Evolutionary conservation across 30 jellyfish, hydroid and myxozoan genomes (phyloP).

Genomic region (Aurelia coerulea): DNA sequence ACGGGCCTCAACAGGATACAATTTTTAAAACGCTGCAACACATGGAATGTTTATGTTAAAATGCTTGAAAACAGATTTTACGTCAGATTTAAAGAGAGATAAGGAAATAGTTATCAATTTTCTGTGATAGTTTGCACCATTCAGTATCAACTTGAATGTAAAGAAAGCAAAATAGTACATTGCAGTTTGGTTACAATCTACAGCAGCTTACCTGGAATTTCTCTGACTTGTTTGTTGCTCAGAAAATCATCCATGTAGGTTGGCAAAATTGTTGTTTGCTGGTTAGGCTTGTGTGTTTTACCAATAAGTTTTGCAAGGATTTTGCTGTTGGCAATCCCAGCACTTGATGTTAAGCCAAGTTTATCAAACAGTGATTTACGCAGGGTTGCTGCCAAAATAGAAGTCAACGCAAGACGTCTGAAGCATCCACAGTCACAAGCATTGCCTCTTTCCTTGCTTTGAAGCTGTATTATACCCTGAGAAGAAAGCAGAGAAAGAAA

Average conservation of each 20-base stretch:
- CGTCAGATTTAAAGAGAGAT: no score
- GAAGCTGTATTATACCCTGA: slow-evolving; percentile 21
- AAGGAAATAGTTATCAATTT: no score
- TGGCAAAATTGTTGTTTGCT: slow-evolving; percentile 81
- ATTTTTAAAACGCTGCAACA: no score
- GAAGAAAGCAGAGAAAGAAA: neutral
- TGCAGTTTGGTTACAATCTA: no score
- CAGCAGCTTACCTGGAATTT: slow-evolving; percentile 60
- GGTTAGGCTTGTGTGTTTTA: slow-evolving; percentile 83
- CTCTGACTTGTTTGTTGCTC: slow-evolving; percentile 32
- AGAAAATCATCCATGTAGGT: slow-evolving; percentile 53
- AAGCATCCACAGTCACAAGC: slow-evolving; percentile 76
- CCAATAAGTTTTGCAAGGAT: slow-evolving; percentile 83
- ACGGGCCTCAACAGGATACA: no score
- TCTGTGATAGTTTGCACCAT: no score
- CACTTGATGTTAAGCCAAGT: slow-evolving; percentile 76
- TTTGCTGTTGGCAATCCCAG: slow-evolving; percentile 77
- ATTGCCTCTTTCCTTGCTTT: slow-evolving; percentile 6
- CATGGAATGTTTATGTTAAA: no score
- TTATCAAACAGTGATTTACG: slow-evolving; percentile 43
- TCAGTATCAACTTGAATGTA: no score
- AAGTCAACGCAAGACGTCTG: slow-evolving; percentile 51
- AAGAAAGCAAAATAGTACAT: no score
- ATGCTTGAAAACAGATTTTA: no score
- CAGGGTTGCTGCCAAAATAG: slow-evolving; percentile 53